Evolutionary conservation across 2,888 invertebrate species (phyloP).

Genomic region (Scrobipalpa costella): DNA sequence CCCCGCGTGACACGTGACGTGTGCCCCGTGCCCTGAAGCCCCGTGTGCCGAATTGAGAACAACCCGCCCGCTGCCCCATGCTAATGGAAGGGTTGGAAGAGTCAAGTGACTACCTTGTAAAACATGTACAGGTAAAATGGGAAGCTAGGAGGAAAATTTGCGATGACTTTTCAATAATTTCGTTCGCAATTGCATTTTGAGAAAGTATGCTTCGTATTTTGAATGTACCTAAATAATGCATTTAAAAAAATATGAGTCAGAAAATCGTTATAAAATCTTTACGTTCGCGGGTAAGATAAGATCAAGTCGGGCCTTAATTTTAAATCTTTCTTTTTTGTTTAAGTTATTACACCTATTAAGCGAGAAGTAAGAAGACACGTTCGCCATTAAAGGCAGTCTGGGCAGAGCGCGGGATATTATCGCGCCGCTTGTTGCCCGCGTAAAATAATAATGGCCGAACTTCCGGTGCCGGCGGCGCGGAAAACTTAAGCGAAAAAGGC

Average conservation of each 20-base stretch:
- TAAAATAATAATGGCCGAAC: slow-evolving; percentile 82
- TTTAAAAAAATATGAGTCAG: slow-evolving; percentile 6
- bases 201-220: too few relatives aligned
- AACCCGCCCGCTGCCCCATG: slow-evolving; percentile 31
- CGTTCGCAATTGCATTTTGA: too few relatives aligned
- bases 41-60: slow-evolving; percentile 64
- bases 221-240: too few relatives aligned
- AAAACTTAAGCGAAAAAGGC: slow-evolving; percentile 78
- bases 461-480: slow-evolving; percentile 81
- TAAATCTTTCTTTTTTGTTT: slow-evolving; percentile 69
- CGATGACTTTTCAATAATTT: not conserved
- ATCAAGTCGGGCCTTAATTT: slow-evolving; percentile 53
- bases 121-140: not conserved
- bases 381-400: slow-evolving; percentile 72
- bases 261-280: slow-evolving; percentile 28
- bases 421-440: slow-evolving; percentile 82
- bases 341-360: slow-evolving; percentile 80
- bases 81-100: slow-evolving; percentile 19
- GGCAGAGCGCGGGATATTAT: slow-evolving; percentile 77
- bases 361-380: slow-evolving; percentile 77
- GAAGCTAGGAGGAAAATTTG: not conserved
- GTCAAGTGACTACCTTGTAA: not conserved
- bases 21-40: slow-evolving; percentile 43
- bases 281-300: slow-evolving; percentile 30
- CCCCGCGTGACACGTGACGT: slow-evolving; percentile 62